Evolutionary conservation across 37 sponge, comb jelly and placozoan species (phyloP).

Genomic region (Cladorhizidae sp.): DNA sequence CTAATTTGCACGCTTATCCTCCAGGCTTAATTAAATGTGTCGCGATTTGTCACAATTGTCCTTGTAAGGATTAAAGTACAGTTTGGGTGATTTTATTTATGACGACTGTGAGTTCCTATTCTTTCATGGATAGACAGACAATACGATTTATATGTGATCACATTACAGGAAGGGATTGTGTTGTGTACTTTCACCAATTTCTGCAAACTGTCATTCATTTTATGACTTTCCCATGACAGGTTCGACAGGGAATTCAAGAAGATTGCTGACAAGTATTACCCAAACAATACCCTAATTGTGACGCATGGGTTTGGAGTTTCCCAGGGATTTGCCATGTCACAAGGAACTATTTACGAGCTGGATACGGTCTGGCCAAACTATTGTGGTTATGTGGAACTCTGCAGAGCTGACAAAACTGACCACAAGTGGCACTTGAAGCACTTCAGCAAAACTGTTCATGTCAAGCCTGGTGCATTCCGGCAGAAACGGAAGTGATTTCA

Average conservation of each 20-base stretch:
- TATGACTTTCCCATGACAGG: constrained; percentile 4
- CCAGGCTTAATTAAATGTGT: too few species aligned
- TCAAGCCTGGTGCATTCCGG: too few species aligned
- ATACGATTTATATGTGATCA: background rate
- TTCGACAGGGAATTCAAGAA: constrained; percentile 22
- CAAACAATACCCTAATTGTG: constrained; percentile 48
- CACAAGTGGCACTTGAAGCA: constrained; percentile 10
- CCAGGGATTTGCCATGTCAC: constrained; percentile 21
- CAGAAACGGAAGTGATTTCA: too few species aligned
- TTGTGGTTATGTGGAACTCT: constrained; percentile 61
- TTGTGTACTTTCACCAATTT: too few species aligned
- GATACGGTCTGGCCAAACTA: constrained; percentile 16
- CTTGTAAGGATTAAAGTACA: too few species aligned
- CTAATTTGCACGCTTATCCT: too few species aligned
- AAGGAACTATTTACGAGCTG: background rate
- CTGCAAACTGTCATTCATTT: background rate
- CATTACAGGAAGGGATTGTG: too few species aligned
- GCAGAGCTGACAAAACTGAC: constrained; percentile 1
- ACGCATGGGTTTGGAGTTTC: constrained; percentile 56
- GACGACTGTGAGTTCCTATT: too few species aligned
- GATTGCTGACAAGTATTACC: constrained; percentile 52
- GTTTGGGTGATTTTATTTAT: too few species aligned
- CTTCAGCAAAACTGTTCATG: background rate
- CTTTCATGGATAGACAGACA: too few species aligned
- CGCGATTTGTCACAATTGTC: too few species aligned